Conservation (phyloP, 2,797 vertebrate genomes). For the Chanos chanos region DNA sequence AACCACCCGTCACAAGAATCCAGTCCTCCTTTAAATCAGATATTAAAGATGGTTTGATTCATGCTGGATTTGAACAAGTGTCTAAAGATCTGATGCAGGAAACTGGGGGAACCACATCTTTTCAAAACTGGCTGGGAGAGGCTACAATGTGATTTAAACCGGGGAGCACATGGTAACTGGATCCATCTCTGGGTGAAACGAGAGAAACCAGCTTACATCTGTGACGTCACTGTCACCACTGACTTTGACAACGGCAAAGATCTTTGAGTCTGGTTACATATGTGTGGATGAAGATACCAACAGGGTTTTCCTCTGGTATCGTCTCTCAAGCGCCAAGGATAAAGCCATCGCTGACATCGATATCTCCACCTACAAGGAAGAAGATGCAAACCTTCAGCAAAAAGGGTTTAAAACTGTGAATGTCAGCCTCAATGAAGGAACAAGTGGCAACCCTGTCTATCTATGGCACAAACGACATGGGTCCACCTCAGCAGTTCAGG, state of each 20-base stretch:
- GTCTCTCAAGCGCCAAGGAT: not conserved
- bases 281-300: conserved; percentile 26
- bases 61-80: not conserved
- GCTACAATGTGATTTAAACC: conserved; percentile 28
- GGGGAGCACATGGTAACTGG: not conserved
- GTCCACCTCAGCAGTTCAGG: not conserved
- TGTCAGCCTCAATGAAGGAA: conserved; percentile 3
- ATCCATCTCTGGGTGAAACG: conserved; percentile 27
- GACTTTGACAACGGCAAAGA: not conserved
- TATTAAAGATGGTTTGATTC: not conserved
- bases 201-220: conserved; percentile 10
- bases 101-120: conserved; percentile 2
- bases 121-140: conserved; percentile 6
- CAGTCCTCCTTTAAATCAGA: not conserved
- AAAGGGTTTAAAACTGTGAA: not conserved
- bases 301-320: conserved; percentile 23
- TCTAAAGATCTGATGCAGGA: not conserved
- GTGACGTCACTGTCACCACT: not conserved
- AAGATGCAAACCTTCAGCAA: not conserved
- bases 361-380: not conserved
- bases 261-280: conserved; percentile 20
- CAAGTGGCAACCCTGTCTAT: not conserved
- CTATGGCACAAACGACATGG: not conserved
- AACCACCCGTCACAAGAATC: not conserved
- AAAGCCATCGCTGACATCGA: conserved; percentile 13